Base-by-base conservation (phyloP, 2,888 invertebrate species). In the Corythucha ciliata region DNA sequence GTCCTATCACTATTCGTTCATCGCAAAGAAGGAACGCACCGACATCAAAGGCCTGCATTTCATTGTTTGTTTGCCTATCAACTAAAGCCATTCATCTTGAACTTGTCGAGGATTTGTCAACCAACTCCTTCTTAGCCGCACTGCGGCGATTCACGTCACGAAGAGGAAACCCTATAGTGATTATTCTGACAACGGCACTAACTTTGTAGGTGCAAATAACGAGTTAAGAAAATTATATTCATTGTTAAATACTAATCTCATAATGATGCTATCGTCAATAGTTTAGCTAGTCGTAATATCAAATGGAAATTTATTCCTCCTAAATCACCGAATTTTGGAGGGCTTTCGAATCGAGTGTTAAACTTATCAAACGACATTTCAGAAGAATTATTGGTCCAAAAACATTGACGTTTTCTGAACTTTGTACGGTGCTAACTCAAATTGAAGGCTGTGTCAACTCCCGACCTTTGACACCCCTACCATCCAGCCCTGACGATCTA, bases 101-200 rank as follows among this genome's bases (percentile, higher is more conserved):
- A 52, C 49, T 60, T 3, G 63, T 64, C 1, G 57, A 56, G 2
- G 63, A 64, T n/a, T 46, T 65, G 6, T 58, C 62, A 0, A 47
- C 63, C 1, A 51, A 58, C 46, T 62, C 59, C 0, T 64, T 63
- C 52, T 7, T 63, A 8, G 62, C 61, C 4, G 50, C 62, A 1
- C 53, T 62, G 6, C 46, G 55, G 18, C 53, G 65, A 7, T 63
- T 65, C 22, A 49, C 55, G 0, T 24, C 60, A 7, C 55, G 63
- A 4, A 53, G 61, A 24, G 64, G 64, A 10, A 25, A 58, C 58
- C 58, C 8, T 26, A 34, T 2, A 40, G 57, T 4, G 40, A 65
- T 0, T 61, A 56, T 44, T 59, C 59, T 36, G 65, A 66, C 25
- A 62, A 64, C 58, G 67, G 65, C 0, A 63, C 63, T 0, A 65